Conservation (phyloP, 1,140 invertebrate species). For the Tetramorium simillimum region DNA sequence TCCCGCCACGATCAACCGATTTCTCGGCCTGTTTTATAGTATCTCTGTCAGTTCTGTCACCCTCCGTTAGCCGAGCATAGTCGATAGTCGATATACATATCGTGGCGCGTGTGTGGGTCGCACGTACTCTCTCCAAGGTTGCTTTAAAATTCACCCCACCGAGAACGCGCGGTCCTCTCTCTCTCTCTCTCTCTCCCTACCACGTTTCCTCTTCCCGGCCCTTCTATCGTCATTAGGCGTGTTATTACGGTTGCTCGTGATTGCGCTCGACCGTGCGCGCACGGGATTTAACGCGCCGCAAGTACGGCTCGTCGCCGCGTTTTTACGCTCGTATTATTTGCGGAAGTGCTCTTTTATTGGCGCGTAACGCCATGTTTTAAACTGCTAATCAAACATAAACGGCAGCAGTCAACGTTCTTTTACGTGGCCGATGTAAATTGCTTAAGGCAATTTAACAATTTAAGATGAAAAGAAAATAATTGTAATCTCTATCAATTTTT, state of each 20-base stretch:
- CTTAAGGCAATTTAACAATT: neutral
- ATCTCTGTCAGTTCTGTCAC: slow-evolving; percentile 6
- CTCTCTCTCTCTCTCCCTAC: neutral
- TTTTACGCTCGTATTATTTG: slow-evolving; percentile 15
- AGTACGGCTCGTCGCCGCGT: neutral
- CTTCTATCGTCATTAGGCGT: slow-evolving; percentile 45
- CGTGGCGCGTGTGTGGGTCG: neutral
- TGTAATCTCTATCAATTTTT: neutral
- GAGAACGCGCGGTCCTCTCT: slow-evolving; percentile 11
- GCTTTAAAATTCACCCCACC: slow-evolving; percentile 54
- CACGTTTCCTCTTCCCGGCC: slow-evolving; percentile 16
- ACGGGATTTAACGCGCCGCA: slow-evolving; percentile 29
- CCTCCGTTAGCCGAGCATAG: neutral
- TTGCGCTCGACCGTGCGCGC: slow-evolving; percentile 11
- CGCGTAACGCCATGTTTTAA: neutral
- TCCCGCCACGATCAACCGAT: slow-evolving; percentile 14
- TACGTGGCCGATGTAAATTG: neutral
- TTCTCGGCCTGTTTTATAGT: slow-evolving; percentile 34
- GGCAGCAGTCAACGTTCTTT: neutral
- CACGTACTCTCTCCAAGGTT: slow-evolving; percentile 29
- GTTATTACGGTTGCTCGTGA: slow-evolving; percentile 42
- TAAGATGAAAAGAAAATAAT: neutral
- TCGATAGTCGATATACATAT: slow-evolving; percentile 5
- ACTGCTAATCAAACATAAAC: neutral
- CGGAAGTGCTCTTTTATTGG: slow-evolving; percentile 31